Evolutionary conservation across 1,140 invertebrate species (phyloP).

Genomic region (Anagrus nilaparvatae): DNA sequence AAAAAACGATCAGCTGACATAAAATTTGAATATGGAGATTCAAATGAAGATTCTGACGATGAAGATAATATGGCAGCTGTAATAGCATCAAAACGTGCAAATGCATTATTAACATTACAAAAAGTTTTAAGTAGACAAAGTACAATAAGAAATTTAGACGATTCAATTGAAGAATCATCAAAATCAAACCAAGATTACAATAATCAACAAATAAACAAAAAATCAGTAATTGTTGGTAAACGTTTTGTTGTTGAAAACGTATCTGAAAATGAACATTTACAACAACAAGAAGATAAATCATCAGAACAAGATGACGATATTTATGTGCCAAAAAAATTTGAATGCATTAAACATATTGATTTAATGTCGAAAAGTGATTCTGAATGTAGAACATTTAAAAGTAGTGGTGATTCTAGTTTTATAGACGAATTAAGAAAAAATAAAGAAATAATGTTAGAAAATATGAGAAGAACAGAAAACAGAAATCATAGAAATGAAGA

Average conservation of each 20-base stretch:
- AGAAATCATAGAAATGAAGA: conserved; percentile 18
- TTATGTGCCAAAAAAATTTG: conserved; percentile 24
- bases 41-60: conserved; percentile 40
- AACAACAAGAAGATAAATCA: conserved; percentile 27
- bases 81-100: conserved; percentile 6
- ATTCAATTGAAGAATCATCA: background rate
- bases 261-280: conserved; percentile 34
- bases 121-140: conserved; percentile 8
- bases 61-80: background rate
- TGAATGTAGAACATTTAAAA: conserved; percentile 22
- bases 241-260: conserved; percentile 37
- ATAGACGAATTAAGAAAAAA: conserved; percentile 22
- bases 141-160: no score
- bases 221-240: conserved; percentile 27
- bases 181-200: conserved; percentile 9
- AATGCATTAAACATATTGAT: conserved; percentile 34
- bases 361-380: conserved; percentile 30
- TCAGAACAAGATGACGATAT: conserved; percentile 23
- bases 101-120: conserved; percentile 5
- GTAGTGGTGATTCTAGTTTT: conserved; percentile 17
- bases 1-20: conserved; percentile 26
- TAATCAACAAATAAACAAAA: conserved; percentile 17
- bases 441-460: conserved; percentile 28
- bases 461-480: conserved; percentile 24
- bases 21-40: conserved; percentile 40